Conservation (phyloP, 2,113 vertebrate genomes). For the Macrotus californicus region DNA sequence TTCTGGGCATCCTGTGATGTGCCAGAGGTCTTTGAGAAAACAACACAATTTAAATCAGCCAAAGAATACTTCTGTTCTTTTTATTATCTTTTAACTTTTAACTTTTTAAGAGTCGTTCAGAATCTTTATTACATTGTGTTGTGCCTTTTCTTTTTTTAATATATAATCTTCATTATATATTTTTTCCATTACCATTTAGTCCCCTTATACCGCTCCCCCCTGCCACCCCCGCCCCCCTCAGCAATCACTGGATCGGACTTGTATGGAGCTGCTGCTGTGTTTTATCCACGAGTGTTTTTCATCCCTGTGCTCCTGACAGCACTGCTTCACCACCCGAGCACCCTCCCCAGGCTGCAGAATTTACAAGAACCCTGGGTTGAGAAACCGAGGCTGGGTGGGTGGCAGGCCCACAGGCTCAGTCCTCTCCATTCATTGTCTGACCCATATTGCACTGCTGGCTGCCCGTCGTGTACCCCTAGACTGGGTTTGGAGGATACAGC, state of each 20-base stretch:
- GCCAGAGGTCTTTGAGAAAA: not conserved
- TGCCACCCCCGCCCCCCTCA: no score
- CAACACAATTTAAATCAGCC: not conserved
- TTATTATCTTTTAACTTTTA: not conserved
- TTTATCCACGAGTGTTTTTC: not conserved
- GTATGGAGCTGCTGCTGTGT: not conserved
- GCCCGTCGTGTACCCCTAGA: fast-evolving
- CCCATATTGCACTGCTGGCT: not conserved
- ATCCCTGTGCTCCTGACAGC: not conserved
- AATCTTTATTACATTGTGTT: no score
- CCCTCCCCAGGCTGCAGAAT: not conserved
- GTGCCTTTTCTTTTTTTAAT: no score
- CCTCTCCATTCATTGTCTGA: not conserved
- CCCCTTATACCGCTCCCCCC: no score
- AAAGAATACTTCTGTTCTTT: not conserved
- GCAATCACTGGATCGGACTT: not conserved
- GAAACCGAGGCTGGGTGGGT: not conserved
- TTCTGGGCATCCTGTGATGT: not conserved
- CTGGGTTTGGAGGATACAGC: not conserved
- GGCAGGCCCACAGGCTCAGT: not conserved
- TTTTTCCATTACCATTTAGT: no score
- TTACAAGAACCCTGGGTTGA: not conserved
- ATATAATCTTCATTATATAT: no score
- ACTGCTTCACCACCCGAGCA: not conserved
- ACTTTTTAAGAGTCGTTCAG: no score